Conservation (phyloP, 2,888 invertebrate genomes). For the Punctoribates punctum region DNA sequence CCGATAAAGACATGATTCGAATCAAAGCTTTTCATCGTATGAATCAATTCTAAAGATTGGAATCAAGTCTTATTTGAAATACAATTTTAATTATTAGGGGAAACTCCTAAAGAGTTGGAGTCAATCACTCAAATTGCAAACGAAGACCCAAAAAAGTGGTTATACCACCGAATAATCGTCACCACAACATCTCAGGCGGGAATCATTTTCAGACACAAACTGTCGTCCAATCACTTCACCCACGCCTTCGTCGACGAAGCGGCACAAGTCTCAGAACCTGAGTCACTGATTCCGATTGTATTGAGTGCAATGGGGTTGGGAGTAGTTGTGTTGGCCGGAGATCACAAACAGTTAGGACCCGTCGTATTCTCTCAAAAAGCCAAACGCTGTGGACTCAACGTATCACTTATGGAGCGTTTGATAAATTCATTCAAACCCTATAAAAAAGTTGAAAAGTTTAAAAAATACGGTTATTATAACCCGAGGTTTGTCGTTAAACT, state of each 20-base stretch:
- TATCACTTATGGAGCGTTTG: conserved; percentile 72
- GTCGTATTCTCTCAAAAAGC: conserved; percentile 67
- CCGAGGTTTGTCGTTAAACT: conserved; percentile 70
- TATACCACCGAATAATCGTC: conserved; percentile 73
- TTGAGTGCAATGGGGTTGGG: conserved; percentile 34
- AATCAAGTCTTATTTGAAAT: too few relatives aligned
- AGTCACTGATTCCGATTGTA: conserved; percentile 74
- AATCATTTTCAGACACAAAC: conserved; percentile 50
- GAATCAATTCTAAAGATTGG: neutral
- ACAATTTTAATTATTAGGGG: neutral
- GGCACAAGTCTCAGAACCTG: conserved; percentile 87
- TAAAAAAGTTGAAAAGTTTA: conserved; percentile 57
- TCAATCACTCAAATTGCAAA: conserved; percentile 48
- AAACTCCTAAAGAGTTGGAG: neutral
- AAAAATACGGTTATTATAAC: conserved; percentile 68
- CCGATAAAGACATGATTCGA: conserved; percentile 72
- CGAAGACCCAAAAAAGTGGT: conserved; percentile 40
- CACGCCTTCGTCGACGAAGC: conserved; percentile 90
- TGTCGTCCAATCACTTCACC: conserved; percentile 74
- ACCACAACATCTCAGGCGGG: conserved; percentile 69
- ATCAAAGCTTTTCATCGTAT: conserved; percentile 54
- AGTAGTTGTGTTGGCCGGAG: conserved; percentile 64
- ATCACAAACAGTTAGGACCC: conserved; percentile 88
- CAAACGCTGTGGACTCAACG: conserved; percentile 63
- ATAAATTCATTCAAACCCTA: conserved; percentile 67